phyloP scores from a whole-genome alignment of 2,113 vertebrate species.

The Stegastes partitus region DNA sequence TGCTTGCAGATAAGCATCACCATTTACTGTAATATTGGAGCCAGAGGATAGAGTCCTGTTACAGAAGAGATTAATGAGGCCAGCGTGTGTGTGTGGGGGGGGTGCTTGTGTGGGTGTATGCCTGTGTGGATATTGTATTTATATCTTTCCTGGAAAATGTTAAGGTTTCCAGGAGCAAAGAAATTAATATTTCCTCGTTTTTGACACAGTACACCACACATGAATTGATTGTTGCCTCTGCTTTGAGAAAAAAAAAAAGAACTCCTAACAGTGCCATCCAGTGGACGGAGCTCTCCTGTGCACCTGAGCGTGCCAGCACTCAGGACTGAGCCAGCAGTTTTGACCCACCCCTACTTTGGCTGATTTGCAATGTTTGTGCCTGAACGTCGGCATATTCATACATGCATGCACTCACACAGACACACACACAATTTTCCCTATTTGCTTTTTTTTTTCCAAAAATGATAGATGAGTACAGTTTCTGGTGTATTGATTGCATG shows the following conservation, averaged over 20 bases:
- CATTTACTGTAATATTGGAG: slow-evolving; percentile 85
- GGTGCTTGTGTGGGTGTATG: slow-evolving; percentile 48
- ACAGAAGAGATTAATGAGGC: slow-evolving; percentile 83
- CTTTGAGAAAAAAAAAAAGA: slow-evolving; percentile 26
- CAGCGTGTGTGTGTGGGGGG: slow-evolving; percentile 42
- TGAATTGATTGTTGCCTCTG: slow-evolving; percentile 68
- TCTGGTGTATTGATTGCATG: slow-evolving; percentile 85
- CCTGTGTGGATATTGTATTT: slow-evolving; percentile 78
- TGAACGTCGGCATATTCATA: slow-evolving; percentile 21
- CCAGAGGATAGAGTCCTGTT: slow-evolving; percentile 82
- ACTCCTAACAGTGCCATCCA: slow-evolving; percentile 76
- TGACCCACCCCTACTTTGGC: slow-evolving; percentile 24
- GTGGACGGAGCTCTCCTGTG: slow-evolving; percentile 63
- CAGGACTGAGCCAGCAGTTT: slow-evolving; percentile 34
- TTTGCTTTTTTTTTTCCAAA: slow-evolving; percentile 71
- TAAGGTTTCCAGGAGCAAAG: slow-evolving; percentile 74
- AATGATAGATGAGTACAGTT: slow-evolving; percentile 86
- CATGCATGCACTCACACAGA: slow-evolving; percentile 36
- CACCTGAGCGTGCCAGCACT: slow-evolving; percentile 29
- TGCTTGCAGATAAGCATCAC: slow-evolving; percentile 82
- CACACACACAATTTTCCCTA: slow-evolving; percentile 51
- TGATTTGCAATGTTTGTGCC: slow-evolving; percentile 48
- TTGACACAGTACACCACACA: slow-evolving; percentile 75
- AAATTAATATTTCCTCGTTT: slow-evolving; percentile 80
- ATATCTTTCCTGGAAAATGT: slow-evolving; percentile 79